These are phyloP conservation scores for Drosophila lowei DNA, from an alignment of 1,140 invertebrate species.

Conservation along the genomic window DNA sequence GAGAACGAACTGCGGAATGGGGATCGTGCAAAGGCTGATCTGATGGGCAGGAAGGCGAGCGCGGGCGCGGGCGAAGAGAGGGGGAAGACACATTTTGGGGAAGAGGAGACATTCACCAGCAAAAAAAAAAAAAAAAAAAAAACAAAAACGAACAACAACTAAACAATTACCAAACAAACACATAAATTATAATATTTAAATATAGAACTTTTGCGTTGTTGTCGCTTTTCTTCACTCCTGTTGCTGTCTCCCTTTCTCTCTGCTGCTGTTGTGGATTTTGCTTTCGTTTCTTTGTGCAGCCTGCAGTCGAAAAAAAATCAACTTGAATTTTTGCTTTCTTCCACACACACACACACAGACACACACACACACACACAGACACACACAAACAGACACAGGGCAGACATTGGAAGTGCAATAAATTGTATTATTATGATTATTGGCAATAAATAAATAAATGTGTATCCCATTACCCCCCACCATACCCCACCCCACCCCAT, in stretches of 20 bases:
- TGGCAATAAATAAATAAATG: conserved; percentile 49
- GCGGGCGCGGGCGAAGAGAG: conserved; percentile 4
- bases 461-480: conserved; percentile 2
- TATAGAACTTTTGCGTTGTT: conserved; percentile 81
- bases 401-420: conserved; percentile 55
- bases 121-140: too few relatives aligned
- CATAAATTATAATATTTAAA: conserved; percentile 82
- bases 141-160: conserved; percentile 17
- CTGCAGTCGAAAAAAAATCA: conserved; percentile 21
- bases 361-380: too few relatives aligned
- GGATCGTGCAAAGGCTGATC: conserved; percentile 30
- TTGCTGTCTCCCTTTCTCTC: conserved; percentile 22
- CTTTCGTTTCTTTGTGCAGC: conserved; percentile 46
- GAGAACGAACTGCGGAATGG: conserved; percentile 36
- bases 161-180: conserved; percentile 75
- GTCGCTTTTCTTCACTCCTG: conserved; percentile 32
- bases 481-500: not conserved
- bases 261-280: conserved; percentile 16
- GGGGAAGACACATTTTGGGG: conserved; percentile 31
- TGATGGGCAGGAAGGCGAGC: not conserved
- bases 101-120: too few relatives aligned
- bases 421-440: conserved; percentile 59
- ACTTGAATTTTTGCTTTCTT: conserved; percentile 61
- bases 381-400: not conserved
- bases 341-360: not conserved